Percentiles rank a stretch among this genome's conserved stretches.
These are phyloP conservation scores for Pogoniulus pusillus DNA, from an alignment of 2,797 vertebrate species.

Conservation along the genomic window DNA sequence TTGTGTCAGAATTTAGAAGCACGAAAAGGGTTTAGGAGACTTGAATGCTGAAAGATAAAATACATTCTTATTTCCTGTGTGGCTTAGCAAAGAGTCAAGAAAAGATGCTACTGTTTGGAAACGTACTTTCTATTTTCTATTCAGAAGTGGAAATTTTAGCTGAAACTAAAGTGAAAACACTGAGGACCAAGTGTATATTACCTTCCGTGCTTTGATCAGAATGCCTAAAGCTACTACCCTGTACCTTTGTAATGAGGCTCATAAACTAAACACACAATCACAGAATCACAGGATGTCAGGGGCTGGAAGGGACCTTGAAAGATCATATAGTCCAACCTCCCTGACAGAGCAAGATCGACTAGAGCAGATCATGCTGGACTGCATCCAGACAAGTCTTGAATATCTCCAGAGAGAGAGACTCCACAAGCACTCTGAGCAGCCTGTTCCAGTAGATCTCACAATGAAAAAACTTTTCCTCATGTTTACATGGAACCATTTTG, in stretches of 20 bases:
- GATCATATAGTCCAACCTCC: no score
- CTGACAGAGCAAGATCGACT: no score
- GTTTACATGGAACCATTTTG: no score
- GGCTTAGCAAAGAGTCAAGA: not conserved
- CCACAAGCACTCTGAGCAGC: no score
- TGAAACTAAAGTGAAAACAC: not conserved
- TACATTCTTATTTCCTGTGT: not conserved
- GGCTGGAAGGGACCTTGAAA: no score
- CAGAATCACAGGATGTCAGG: no score
- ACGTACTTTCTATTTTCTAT: not conserved
- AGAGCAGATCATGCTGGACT: no score
- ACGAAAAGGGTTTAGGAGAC: not conserved
- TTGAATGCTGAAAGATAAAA: not conserved
- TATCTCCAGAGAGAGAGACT: no score
- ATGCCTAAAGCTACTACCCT: not conserved
- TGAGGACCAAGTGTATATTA: not conserved
- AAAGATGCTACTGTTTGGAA: not conserved
- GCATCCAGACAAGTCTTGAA: no score
- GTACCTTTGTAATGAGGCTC: not conserved
- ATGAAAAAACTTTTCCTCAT: no score
- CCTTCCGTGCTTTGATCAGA: not conserved
- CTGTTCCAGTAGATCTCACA: no score
- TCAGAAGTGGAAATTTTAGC: not conserved
- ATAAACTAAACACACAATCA: not conserved
- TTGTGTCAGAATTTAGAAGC: not conserved